Base-by-base conservation (phyloP, 2,888 invertebrate species). In the Rugalucina vietnamica region DNA sequence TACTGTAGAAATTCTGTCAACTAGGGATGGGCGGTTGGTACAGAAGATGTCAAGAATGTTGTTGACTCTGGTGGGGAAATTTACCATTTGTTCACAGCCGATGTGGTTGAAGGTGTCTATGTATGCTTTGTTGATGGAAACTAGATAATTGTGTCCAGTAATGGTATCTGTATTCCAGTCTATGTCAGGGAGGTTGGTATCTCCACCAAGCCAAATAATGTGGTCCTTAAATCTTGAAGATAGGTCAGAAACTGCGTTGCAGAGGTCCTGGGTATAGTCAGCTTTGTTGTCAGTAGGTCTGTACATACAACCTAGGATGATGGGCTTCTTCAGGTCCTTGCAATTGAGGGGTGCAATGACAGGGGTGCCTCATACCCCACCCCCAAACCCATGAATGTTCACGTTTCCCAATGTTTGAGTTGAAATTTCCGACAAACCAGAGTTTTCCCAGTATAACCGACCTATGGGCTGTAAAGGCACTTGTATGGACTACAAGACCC, bases 151-250 rank as follows among this genome's bases (percentile, higher is more conserved):
- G 18, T 77, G 36, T 12, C 80, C 81, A 3, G 24, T 43, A 2
- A 77, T 39, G 21, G 80, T 39, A 70, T 65, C 50, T 3, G 49
- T 69, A 0, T 36, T 70, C 84, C 77, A 84, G 57, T 84, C 76
- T n/a, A 81, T 78, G 50, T 84, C 78, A 39, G 78, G 78, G 10
- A 84, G 81, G 65, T 84, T 84, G n/a, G 50, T n/a, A 39, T 81
- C 81, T 24, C 84, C 79, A 37, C 39, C 37, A 39, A 37, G 24
- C 71, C 71, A 71, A 8, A 71, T 1, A 37, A 37, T 71, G 29
- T 71, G 39, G 37, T 39, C 71, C n/a, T n/a, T 71, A n/a, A 37
- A 71, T 27, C 37, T 71, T 0, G n/a, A 10, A 1, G 14, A 24
- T 3, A 71, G 36, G 21, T 37, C 71, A 71, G n/a, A 18, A 12